Evolutionary conservation across 2,113 vertebrate species (phyloP), one percentile per base, ranked within the genome.

Genomic region (Cryptoleucopteryx plumbea): DNA sequence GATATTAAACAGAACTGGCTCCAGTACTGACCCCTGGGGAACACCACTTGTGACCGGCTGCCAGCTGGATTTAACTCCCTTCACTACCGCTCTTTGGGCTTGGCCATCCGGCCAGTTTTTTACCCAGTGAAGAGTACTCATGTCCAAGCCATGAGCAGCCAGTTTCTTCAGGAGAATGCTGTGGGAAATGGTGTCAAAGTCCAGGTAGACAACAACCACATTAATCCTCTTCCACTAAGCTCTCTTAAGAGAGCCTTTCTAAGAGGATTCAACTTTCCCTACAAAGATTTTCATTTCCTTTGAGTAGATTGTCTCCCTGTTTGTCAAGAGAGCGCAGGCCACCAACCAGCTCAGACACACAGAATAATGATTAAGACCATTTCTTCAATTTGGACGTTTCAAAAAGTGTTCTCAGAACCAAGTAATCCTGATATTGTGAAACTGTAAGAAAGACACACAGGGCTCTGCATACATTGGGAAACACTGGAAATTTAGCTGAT

Each of bases 231-330:
- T 34, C 19, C 56, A 27, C 48, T 70, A 72, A 82, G 13, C 20
- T 55, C 8, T 48, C 52, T 56, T 34, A 88, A 34, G 62, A 71
- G 34, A 59, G 73, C 47, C 32, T 67, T 25, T 50, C 4, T 26
- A 26, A 82, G 68, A 88, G 12, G 25, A 78, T 62, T 66, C 86
- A 7, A 66, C 32, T 70, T 86, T 90, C 56, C 26, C 22, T 83
- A 21, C 4, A 18, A 56, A 72, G 53, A 6, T 62, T 90, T 83
- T 63, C 2, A 34, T 90, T 70, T 74, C 61, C 40, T 81, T 66
- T 47, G 32, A 78, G 17, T 15, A 47, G 10, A 11, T 66, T 74
- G 32, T 62, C 17, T 87, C 34, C 19, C 16, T 0, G 0, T 15
- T 87, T 82, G 15, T 45, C 20, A 53, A 63, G 25, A 86, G 16